Percentiles rank a stretch among this genome's conserved stretches.
Conservation (phyloP, 2,797 vertebrate species). For the Graptemys geographica region DNA sequence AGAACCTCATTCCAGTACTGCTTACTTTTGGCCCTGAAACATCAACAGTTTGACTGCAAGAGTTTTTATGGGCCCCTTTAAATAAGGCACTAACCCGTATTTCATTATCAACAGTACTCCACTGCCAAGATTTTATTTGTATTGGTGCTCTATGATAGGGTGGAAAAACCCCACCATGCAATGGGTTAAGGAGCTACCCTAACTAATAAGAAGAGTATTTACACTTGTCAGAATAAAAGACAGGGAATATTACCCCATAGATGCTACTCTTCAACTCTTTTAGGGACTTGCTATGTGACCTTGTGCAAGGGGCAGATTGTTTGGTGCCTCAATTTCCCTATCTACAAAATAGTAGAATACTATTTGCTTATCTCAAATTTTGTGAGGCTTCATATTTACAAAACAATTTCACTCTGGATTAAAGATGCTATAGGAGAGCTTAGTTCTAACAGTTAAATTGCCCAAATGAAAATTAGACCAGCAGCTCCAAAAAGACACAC, state of each 20-base stretch:
- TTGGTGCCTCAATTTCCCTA: neutral
- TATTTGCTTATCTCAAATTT: neutral
- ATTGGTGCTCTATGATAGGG: neutral
- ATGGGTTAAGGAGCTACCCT: neutral
- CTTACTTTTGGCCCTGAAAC: neutral
- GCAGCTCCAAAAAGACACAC: neutral
- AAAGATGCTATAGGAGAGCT: neutral
- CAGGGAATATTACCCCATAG: neutral
- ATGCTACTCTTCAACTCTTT: neutral
- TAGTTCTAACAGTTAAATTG: neutral
- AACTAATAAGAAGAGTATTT: neutral
- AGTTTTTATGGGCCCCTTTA: neutral
- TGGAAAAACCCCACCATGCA: neutral
- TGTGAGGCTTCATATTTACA: neutral
- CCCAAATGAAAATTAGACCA: neutral
- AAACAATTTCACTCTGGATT: neutral
- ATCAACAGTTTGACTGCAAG: neutral
- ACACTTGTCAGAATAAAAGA: neutral
- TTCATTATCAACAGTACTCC: neutral
- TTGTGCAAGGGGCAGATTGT: fast-evolving
- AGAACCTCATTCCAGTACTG: neutral
- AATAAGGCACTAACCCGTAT: neutral
- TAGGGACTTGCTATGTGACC: neutral
- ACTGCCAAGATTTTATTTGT: neutral
- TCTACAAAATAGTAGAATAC: neutral